A percentile compares a stretch with the other conserved stretches of the same genome.
Evolutionary conservation across 2,888 invertebrate genomes (phyloP).

Genomic region (Phyllotreta cruciferae): DNA sequence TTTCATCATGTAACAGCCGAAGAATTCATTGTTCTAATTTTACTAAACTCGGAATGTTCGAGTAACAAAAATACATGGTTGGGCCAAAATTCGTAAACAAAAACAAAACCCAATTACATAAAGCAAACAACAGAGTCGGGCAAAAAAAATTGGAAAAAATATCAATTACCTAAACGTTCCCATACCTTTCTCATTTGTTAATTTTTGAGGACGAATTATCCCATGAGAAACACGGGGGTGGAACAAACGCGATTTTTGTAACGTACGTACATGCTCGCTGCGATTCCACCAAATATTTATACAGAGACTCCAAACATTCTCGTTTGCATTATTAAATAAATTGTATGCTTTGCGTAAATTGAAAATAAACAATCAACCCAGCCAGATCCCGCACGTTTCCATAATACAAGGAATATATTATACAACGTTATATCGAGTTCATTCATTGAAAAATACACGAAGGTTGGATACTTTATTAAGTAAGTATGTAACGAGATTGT

Average conservation of each 20-base stretch:
- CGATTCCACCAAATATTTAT: conserved; percentile 30
- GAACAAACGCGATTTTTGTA: conserved; percentile 22
- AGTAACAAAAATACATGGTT: too few relatives aligned
- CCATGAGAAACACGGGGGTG: conserved; percentile 4
- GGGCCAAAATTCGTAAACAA: too few relatives aligned
- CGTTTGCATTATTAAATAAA: conserved; percentile 29
- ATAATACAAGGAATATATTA: conserved; percentile 12
- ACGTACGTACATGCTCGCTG: conserved; percentile 22
- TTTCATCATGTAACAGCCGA: too few relatives aligned
- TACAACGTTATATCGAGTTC: not conserved
- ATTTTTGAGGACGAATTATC: conserved; percentile 24
- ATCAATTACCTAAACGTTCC: not conserved
- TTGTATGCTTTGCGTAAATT: conserved; percentile 29
- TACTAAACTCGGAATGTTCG: too few relatives aligned
- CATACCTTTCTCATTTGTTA: conserved; percentile 15
- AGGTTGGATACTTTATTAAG: too few relatives aligned
- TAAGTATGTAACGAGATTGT: too few relatives aligned
- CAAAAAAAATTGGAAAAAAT: not conserved
- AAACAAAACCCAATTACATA: too few relatives aligned
- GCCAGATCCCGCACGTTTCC: conserved; percentile 7
- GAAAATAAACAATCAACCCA: conserved; percentile 31
- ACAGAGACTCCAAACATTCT: conserved; percentile 18
- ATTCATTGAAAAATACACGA: not conserved
- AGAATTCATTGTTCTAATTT: too few relatives aligned
- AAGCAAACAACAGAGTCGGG: too few relatives aligned